Percentiles rank a stretch among this genome's conserved stretches.
These are phyloP conservation scores for Campylorhamphus procurvoides DNA, from an alignment of 2,113 vertebrate genomes.

Conservation along the genomic window DNA sequence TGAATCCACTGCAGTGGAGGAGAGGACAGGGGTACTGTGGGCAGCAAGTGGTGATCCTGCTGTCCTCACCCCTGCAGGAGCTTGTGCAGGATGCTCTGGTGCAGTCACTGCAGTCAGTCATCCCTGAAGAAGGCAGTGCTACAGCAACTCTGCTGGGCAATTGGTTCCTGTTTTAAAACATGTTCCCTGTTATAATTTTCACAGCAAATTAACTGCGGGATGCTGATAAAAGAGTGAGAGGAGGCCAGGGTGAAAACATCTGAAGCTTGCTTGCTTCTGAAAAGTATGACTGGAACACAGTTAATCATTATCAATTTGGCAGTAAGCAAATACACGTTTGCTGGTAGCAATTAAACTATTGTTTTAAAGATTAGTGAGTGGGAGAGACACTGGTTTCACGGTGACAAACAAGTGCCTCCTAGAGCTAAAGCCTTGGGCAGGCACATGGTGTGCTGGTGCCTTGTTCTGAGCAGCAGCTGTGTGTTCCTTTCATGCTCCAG, in stretches of 20 bases:
- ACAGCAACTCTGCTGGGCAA: neutral
- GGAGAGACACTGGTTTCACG: neutral
- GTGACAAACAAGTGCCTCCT: neutral
- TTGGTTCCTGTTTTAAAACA: neutral
- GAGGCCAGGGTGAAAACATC: neutral
- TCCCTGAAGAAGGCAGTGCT: neutral
- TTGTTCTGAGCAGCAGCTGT: neutral
- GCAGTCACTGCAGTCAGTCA: fast-evolving
- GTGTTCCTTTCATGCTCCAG: neutral
- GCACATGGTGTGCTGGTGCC: neutral
- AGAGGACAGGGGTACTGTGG: too few relatives aligned
- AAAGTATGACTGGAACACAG: neutral
- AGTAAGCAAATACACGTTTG: neutral
- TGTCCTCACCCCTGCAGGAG: neutral
- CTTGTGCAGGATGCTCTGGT: neutral
- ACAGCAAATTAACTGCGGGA: neutral
- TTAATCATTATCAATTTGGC: neutral
- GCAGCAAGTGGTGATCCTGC: neutral
- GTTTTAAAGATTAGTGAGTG: neutral
- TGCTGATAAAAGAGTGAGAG: neutral
- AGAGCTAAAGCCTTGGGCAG: neutral
- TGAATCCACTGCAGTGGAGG: neutral
- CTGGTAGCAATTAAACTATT: constrained; percentile 7
- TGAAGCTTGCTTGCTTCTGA: neutral
- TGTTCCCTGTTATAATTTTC: neutral